Evolutionary conservation across 2,113 vertebrate genomes (phyloP).

Genomic region (Cettia cetti): DNA sequence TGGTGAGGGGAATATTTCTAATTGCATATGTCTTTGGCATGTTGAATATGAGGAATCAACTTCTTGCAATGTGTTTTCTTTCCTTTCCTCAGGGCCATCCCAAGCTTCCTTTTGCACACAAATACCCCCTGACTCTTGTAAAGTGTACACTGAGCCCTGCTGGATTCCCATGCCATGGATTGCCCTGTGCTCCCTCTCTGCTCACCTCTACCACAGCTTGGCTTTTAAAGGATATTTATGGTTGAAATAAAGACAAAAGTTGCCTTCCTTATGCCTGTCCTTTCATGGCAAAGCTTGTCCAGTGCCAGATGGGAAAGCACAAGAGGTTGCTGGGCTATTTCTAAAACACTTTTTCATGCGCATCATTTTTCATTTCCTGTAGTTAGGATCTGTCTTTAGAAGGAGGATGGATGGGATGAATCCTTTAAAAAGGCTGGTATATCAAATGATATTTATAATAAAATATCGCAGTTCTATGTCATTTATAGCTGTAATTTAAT

Average conservation of each 20-base stretch:
- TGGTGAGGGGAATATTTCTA: neutral
- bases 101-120: neutral
- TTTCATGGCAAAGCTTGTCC: neutral
- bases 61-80: neutral
- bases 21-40: neutral
- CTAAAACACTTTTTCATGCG: neutral
- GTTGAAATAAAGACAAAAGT: neutral
- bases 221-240: neutral
- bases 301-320: neutral
- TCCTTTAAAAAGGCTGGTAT: neutral
- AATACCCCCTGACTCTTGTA: neutral
- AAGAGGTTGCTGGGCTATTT: neutral
- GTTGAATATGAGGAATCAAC: neutral
- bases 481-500: conserved; percentile 48
- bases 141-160: neutral
- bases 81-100: neutral
- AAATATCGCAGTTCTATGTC: conserved; percentile 5
- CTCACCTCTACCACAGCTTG: neutral
- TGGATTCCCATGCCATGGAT: neutral
- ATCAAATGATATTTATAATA: conserved; percentile 20
- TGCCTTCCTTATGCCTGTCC: neutral
- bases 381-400: neutral
- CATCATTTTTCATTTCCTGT: neutral
- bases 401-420: neutral
- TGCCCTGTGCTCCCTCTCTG: neutral